phyloP scores from a whole-genome alignment of 1,140 invertebrate genomes.

The Scaptomyza montana region DNA sequence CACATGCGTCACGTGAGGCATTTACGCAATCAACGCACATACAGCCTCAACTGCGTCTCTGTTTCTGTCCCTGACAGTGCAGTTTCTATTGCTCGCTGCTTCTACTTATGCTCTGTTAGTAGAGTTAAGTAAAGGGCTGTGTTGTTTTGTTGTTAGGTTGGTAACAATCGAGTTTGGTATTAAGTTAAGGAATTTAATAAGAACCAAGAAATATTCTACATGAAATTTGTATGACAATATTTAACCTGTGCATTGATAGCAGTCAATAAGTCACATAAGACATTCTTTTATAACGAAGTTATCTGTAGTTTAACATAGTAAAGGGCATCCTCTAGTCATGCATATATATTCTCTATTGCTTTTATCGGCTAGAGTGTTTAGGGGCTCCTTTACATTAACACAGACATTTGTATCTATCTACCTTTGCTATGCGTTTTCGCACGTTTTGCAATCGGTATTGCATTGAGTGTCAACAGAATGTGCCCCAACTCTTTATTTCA shows the following conservation, averaged over 20 bases:
- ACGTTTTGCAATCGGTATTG: conserved; percentile 37
- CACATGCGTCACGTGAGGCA: conserved; percentile 49
- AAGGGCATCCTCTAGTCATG: not conserved
- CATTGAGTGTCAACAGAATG: conserved; percentile 41
- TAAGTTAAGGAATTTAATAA: too few species aligned
- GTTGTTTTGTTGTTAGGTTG: too few species aligned
- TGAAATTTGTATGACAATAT: too few species aligned
- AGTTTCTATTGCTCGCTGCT: conserved; percentile 7
- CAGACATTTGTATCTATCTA: not conserved
- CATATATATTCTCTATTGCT: too few species aligned
- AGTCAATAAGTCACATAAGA: too few species aligned
- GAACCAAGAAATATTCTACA: too few species aligned
- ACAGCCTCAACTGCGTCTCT: not conserved
- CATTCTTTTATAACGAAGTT: too few species aligned
- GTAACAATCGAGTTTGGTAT: too few species aligned
- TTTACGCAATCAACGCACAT: conserved; percentile 45
- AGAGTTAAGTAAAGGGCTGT: not conserved
- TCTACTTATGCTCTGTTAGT: conserved; percentile 21
- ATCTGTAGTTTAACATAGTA: not conserved
- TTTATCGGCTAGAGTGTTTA: not conserved
- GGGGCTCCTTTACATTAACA: too few species aligned
- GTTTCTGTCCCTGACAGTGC: conserved; percentile 19
- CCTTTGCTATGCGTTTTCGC: conserved; percentile 28
- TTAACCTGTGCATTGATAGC: too few species aligned
- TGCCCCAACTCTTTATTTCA: not conserved